Evolutionary conservation across 1,140 invertebrate species (phyloP).

Genomic region (Ceratina calcarata): DNA sequence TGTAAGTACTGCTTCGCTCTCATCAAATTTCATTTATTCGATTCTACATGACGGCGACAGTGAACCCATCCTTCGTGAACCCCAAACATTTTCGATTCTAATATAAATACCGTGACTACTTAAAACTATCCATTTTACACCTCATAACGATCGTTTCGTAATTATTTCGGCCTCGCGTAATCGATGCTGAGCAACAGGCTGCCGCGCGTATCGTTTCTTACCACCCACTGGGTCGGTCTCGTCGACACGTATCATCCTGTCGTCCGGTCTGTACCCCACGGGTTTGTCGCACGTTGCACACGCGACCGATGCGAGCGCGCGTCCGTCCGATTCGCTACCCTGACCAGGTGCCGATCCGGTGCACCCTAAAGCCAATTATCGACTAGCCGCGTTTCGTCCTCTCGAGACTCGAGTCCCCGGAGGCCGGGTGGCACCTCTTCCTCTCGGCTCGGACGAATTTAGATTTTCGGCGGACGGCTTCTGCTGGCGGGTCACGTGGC

Average conservation of each 20-base stretch:
- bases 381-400: conserved; percentile 67
- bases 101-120: background rate
- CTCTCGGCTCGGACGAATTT: conserved; percentile 77
- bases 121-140: too few relatives aligned
- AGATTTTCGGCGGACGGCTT: conserved; percentile 78
- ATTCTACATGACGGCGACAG: too few relatives aligned
- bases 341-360: conserved; percentile 53
- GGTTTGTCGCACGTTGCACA: conserved; percentile 10
- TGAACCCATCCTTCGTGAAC: background rate
- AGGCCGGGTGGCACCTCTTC: conserved; percentile 68
- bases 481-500: conserved; percentile 73
- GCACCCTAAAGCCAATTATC: conserved; percentile 72
- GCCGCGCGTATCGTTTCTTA: conserved; percentile 78
- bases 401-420: conserved; percentile 52
- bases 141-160: too few relatives aligned
- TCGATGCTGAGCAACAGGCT: background rate
- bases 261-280: conserved; percentile 3
- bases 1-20: background rate
- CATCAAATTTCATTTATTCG: too few relatives aligned
- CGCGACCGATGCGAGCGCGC: conserved; percentile 28
- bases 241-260: conserved; percentile 90
- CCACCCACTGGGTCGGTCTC: conserved; percentile 92
- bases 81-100: background rate
- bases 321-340: background rate
- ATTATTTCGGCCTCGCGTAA: background rate